Base-by-base conservation (phyloP, 2,888 invertebrate genomes). In the Schizaphis graminum region DNA sequence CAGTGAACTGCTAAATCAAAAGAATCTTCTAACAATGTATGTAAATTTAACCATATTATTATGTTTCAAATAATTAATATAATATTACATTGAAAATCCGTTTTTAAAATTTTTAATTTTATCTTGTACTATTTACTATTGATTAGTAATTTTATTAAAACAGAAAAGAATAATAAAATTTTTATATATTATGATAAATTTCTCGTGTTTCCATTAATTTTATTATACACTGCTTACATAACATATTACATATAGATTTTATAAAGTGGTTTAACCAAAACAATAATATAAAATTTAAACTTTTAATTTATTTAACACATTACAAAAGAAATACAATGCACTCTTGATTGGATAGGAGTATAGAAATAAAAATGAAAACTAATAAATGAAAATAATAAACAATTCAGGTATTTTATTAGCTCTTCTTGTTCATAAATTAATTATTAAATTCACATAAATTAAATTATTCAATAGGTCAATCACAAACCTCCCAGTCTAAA, bases 351-450 rank as follows among this genome's bases (percentile, higher is more conserved):
- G 35, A 67, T 35, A 35, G 67, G 28, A n/a, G 16, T 16, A 16
- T 16, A 5, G 13, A n/a, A 67, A 16, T 35, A 67, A 4, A 67
- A 67, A 67, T 67, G 13, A n/a, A 28, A 67, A 35, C n/a, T 35
- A 56, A 88, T 5, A 56, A 53, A 53, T 49, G 5, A 89, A n/a
- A 28, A 89, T 47, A 26, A 47, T 61, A 67, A 61, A 61, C 24
- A 89, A 13, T 89, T 89, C n/a, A 21, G 4, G 53, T 21, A 89
- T 61, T 89, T 28, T 11, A 57, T 26, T 4, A 56, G 56, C 5
- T 11, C 26, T 41, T 77, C 13, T 88, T 88, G 53, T 56, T 24
- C 35, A 53, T 85, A 56, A 28, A 91, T 86, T 91, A 47, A 91
- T 91, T 86, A 47, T 5, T 57, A 57, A 86, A 26, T 91, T 3